Evolutionary conservation across 2,888 invertebrate genomes (phyloP).

Genomic region (Agelastica alni): DNA sequence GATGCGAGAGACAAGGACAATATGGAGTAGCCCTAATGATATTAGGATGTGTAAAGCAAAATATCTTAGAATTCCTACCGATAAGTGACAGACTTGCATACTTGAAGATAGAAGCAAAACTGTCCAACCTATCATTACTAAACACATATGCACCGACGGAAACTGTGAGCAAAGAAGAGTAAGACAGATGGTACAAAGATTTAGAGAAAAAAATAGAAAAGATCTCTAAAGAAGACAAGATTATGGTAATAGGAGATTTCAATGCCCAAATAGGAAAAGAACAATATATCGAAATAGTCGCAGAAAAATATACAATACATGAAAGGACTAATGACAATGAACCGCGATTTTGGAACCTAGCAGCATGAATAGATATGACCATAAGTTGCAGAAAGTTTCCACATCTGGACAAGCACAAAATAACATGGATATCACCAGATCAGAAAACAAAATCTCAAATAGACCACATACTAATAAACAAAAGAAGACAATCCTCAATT

Average conservation of each 20-base stretch:
- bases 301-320: background rate
- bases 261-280: background rate
- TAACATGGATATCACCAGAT: background rate
- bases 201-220: background rate
- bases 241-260: slow-evolving; percentile 1
- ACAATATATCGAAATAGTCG: background rate
- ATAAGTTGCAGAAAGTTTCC: too few relatives aligned
- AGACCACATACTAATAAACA: background rate
- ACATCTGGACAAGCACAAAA: background rate
- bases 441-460: background rate
- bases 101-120: background rate
- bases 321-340: background rate
- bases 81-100: slow-evolving; percentile 5
- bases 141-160: background rate
- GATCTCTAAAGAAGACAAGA: background rate
- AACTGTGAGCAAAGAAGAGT: background rate
- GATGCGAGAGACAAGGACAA: background rate
- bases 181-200: background rate
- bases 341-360: background rate
- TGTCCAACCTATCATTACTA: background rate
- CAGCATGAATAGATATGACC: too few relatives aligned
- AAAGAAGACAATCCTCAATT: too few relatives aligned
- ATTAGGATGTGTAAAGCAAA: background rate
- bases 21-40: slow-evolving; percentile 1
- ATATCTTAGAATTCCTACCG: background rate